Evolutionary conservation across 2,113 vertebrate genomes (phyloP).

Genomic region (Pantherophis guttatus): DNA sequence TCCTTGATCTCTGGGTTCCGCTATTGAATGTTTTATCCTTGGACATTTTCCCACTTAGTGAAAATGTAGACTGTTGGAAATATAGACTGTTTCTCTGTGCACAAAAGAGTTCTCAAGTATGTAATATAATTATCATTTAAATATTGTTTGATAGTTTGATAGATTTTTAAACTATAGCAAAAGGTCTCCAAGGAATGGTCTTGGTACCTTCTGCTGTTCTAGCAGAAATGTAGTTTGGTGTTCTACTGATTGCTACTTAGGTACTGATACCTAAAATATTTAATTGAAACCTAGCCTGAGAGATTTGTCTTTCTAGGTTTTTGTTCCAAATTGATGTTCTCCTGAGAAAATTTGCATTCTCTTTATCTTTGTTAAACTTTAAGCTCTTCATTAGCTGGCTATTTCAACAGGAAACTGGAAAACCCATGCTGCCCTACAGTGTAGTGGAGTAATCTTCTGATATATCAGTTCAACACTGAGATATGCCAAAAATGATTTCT

Average conservation of each 20-base stretch:
- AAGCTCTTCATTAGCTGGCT: neutral
- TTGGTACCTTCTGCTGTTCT: neutral
- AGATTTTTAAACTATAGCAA: neutral
- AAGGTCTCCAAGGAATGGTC: neutral
- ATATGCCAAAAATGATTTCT: neutral
- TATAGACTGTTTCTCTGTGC: neutral
- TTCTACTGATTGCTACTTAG: neutral
- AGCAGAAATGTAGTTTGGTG: neutral
- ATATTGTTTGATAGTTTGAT: neutral
- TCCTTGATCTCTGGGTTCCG: neutral
- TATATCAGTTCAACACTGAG: neutral
- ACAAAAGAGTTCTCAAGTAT: neutral
- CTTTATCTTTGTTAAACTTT: neutral
- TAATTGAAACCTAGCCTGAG: neutral
- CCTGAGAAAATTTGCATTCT: neutral
- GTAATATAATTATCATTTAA: neutral
- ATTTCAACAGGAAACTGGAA: neutral
- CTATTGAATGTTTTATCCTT: neutral
- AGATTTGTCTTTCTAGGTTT: neutral
- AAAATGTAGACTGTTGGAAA: neutral
- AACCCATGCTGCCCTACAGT: neutral
- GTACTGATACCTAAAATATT: neutral
- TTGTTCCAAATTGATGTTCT: neutral
- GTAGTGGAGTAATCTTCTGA: neutral
- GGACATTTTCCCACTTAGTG: neutral